Evolutionary conservation across 2,888 invertebrate genomes (phyloP).

Genomic region (Alviniconcha strummeri): DNA sequence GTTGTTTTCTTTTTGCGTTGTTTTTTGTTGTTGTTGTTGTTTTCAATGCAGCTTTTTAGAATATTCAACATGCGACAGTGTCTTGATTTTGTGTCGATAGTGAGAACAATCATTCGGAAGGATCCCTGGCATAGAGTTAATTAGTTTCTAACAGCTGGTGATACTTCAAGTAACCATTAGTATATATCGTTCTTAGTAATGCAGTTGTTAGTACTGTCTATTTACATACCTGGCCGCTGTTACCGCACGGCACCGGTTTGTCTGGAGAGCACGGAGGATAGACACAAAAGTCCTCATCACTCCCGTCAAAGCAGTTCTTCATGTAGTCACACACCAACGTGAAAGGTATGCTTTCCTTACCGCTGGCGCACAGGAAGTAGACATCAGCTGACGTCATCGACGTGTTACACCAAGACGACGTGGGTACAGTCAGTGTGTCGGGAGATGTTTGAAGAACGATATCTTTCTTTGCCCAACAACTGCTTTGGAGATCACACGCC

Average conservation of each 20-base stretch:
- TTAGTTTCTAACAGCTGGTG: no score
- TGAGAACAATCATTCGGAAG: no score
- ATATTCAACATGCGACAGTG: no score
- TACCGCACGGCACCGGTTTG: neutral
- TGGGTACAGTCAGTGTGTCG: neutral
- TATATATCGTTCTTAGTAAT: no score
- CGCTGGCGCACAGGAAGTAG: neutral
- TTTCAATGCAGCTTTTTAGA: neutral
- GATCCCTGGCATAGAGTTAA: no score
- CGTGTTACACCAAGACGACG: neutral
- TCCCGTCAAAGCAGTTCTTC: neutral
- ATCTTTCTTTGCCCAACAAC: neutral
- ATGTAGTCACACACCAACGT: conserved; percentile 1
- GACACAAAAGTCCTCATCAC: conserved; percentile 20
- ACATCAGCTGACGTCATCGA: neutral
- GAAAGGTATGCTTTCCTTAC: neutral
- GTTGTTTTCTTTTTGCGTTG: no score
- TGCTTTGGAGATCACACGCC: neutral
- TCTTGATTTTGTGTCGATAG: no score
- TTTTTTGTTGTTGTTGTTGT: conserved; percentile 1
- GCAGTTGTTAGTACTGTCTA: no score
- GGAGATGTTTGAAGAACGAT: neutral
- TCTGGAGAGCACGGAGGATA: neutral
- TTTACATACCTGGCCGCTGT: neutral
- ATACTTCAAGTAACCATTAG: no score